Conservation (phyloP, 2,113 vertebrate species). For the Syngnathus typhle region DNA sequence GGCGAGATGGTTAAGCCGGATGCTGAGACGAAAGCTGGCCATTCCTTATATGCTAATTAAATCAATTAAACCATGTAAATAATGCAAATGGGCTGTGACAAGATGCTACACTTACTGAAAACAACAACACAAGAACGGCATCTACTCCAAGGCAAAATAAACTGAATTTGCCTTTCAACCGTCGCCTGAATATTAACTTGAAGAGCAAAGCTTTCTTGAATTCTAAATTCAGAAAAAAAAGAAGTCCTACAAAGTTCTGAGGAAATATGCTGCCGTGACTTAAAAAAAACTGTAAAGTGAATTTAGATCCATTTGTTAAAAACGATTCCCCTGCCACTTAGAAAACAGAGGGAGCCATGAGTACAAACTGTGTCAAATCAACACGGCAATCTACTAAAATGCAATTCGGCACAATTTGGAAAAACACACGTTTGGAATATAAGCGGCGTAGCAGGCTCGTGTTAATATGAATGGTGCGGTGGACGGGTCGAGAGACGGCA, state of each 20-base stretch:
- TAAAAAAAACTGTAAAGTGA: too few relatives aligned
- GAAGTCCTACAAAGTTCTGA: background rate
- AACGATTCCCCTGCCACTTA: too few relatives aligned
- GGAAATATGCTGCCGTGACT: too few relatives aligned
- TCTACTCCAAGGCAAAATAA: background rate
- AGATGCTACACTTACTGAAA: background rate
- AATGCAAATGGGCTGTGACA: background rate
- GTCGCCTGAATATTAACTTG: background rate
- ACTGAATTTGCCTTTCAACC: background rate
- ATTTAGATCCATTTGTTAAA: too few relatives aligned
- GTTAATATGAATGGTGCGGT: background rate
- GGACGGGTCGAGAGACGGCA: too few relatives aligned
- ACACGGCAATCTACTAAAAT: too few relatives aligned
- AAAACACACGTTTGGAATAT: background rate
- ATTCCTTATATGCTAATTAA: constrained; percentile 12
- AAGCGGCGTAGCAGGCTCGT: background rate
- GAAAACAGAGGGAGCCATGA: too few relatives aligned
- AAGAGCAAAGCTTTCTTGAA: background rate
- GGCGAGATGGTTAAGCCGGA: background rate
- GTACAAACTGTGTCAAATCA: too few relatives aligned
- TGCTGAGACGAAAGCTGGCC: background rate
- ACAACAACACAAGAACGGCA: background rate
- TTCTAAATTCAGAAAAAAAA: background rate
- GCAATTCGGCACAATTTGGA: too few relatives aligned
- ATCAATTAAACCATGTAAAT: constrained; percentile 11